A percentile compares a stretch with the other conserved stretches of the same genome.
phyloP scores from a whole-genome alignment of 64 coral and sea anemone genomes.

The Montipora foliosa region DNA sequence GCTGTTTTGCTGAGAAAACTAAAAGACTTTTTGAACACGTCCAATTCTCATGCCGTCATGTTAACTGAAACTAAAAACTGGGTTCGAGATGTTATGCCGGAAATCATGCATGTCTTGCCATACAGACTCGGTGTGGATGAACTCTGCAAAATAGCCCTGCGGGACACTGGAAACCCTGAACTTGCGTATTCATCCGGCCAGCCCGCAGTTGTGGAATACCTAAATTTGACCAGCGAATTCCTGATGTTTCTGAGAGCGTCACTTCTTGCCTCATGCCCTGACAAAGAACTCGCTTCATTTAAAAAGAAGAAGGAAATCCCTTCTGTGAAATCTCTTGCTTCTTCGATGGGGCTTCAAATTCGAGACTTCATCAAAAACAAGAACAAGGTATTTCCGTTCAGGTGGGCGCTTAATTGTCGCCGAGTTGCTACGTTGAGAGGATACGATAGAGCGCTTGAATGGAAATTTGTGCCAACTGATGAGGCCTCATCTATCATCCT shows the following conservation, averaged over 20 bases:
- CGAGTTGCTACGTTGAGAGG: slow-evolving; percentile 20
- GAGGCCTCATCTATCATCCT: no score
- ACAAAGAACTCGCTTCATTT: neutral
- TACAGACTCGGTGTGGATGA: neutral
- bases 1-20: no score
- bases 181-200: neutral
- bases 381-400: slow-evolving; percentile 48
- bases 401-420: slow-evolving; percentile 41
- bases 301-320: slow-evolving; percentile 8
- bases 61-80: slow-evolving; percentile 18
- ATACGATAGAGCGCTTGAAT: slow-evolving; percentile 35
- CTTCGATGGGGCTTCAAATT: slow-evolving; percentile 11
- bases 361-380: slow-evolving; percentile 19
- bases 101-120: neutral
- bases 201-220: neutral
- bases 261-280: neutral
- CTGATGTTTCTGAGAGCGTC: neutral
- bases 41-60: no score
- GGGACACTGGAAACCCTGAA: slow-evolving; percentile 17
- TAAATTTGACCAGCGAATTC: neutral
- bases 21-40: no score
- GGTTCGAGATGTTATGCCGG: slow-evolving; percentile 11
- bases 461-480: neutral
- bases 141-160: neutral
- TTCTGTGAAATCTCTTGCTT: neutral